These are phyloP conservation scores for Neopelma chrysocephalum DNA, from an alignment of 2,797 vertebrate genomes.

Conservation along the genomic window DNA sequence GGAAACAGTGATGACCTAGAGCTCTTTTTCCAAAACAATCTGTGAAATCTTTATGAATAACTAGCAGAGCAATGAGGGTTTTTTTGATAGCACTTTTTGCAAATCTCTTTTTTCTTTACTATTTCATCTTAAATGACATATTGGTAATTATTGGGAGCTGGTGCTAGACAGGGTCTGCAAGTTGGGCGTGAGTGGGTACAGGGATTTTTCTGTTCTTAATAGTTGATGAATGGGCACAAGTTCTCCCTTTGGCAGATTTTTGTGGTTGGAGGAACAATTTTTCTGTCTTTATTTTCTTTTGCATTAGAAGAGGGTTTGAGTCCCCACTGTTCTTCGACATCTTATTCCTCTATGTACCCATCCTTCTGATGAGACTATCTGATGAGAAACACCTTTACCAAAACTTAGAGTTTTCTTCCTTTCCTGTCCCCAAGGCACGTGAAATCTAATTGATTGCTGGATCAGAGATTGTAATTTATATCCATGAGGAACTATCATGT, in stretches of 20 bases:
- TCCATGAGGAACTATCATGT: background rate
- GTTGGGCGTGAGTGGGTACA: background rate
- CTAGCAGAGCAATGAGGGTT: background rate
- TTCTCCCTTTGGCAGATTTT: background rate
- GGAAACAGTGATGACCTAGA: background rate
- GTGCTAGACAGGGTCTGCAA: background rate
- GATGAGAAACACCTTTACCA: background rate
- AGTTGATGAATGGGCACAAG: background rate
- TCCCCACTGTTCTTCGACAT: background rate
- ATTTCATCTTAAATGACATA: background rate
- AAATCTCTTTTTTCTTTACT: background rate
- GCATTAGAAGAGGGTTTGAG: background rate
- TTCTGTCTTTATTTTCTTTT: background rate
- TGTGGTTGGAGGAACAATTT: background rate
- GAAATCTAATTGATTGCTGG: background rate
- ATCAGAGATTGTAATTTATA: background rate
- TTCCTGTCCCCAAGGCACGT: background rate
- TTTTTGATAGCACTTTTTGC: background rate
- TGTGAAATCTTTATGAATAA: background rate
- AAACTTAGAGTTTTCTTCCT: background rate
- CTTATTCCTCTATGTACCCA: background rate
- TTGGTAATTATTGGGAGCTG: background rate
- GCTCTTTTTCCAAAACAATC: background rate
- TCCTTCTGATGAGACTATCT: background rate
- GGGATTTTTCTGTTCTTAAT: background rate